A percentile compares a stretch with the other conserved stretches of the same genome.
Evolutionary conservation across 2,797 vertebrate species (phyloP).

Genomic region (Calcarius lapponicus): DNA sequence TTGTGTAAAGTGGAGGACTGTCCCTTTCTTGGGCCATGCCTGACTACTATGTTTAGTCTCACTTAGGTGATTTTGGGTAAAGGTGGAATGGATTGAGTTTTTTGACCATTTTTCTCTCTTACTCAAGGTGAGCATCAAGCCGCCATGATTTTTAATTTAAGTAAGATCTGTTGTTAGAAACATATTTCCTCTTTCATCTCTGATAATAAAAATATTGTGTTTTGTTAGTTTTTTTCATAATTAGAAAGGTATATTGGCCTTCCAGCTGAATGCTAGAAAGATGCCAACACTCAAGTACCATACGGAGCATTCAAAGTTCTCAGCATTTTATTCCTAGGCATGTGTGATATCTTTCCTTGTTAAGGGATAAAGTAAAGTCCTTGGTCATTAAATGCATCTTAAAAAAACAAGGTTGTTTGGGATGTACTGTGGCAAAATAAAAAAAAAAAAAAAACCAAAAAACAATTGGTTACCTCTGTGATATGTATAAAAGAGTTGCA

Average conservation of each 20-base stretch:
- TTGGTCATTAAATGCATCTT: not conserved
- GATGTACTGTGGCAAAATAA: not conserved
- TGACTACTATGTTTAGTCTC: not conserved
- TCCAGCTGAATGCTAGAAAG: not conserved
- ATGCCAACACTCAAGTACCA: not conserved
- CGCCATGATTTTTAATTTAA: not conserved
- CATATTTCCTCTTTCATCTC: not conserved
- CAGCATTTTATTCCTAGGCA: not conserved
- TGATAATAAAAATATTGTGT: not conserved
- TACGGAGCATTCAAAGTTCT: not conserved
- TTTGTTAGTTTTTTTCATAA: not conserved
- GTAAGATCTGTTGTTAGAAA: not conserved
- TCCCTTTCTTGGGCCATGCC: not conserved
- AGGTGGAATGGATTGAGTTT: not conserved
- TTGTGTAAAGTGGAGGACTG: not conserved
- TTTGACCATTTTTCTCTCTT: not conserved
- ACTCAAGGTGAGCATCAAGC: not conserved
- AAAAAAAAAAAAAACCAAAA: not conserved
- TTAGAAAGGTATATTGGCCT: not conserved
- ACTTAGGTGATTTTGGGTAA: not conserved
- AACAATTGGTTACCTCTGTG: not conserved
- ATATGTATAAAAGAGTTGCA: accelerated
- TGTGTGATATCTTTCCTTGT: not conserved
- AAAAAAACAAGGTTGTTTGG: not conserved
- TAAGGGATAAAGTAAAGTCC: not conserved